Percentiles rank a stretch among this genome's conserved stretches.
These are phyloP conservation scores for Eupithecia subumbrata DNA, from an alignment of 2,888 invertebrate species.

Conservation along the genomic window DNA sequence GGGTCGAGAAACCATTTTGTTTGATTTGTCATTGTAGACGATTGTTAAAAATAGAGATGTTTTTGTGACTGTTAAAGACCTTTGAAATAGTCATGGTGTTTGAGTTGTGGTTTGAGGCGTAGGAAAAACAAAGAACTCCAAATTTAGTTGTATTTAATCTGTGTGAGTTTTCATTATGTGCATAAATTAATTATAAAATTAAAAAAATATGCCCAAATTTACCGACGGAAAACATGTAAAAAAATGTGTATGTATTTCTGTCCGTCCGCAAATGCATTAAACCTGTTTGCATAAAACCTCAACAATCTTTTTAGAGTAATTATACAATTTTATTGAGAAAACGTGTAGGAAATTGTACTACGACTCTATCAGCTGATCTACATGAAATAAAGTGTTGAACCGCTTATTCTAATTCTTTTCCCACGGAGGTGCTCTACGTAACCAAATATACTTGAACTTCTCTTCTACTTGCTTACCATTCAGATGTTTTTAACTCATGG, in stretches of 20 bases:
- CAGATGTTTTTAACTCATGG: conserved; percentile 31
- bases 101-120: not conserved
- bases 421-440: conserved; percentile 51
- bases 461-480: conserved; percentile 17
- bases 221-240: too few relatives aligned
- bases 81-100: not conserved
- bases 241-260: not conserved
- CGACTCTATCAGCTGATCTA: conserved; percentile 52
- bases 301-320: not conserved
- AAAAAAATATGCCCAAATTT: too few relatives aligned
- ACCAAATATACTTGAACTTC: conserved; percentile 28
- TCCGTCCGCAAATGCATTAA: not conserved
- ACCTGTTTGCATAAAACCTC: not conserved
- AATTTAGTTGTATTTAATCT: not conserved
- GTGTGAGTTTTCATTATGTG: too few relatives aligned
- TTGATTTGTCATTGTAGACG: conserved; percentile 35
- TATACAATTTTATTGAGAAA: conserved; percentile 54
- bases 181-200: too few relatives aligned
- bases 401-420: conserved; percentile 54
- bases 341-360: conserved; percentile 50
- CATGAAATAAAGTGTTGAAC: conserved; percentile 53
- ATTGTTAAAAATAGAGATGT: conserved; percentile 11
- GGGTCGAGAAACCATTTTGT: conserved; percentile 37
- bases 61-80: not conserved
- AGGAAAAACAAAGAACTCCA: not conserved